Percentiles rank a stretch among this genome's conserved stretches.
Evolutionary conservation across 2,113 vertebrate genomes (phyloP).

Genomic region (Rhagologus leucostigma): DNA sequence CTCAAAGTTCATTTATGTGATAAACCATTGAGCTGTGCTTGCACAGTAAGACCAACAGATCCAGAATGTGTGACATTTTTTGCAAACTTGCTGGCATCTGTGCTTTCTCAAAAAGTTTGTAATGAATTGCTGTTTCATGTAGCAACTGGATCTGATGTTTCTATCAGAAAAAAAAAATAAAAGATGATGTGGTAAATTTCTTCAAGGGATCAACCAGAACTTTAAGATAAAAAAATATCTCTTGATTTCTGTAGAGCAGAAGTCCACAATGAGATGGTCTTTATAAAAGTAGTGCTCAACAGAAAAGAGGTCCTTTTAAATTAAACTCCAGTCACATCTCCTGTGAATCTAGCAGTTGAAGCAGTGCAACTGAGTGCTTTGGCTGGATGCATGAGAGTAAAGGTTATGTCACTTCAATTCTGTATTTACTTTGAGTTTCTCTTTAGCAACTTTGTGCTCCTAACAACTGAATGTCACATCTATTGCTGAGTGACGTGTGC

Average conservation of each 20-base stretch:
- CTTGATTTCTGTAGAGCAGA: not conserved
- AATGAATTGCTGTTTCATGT: not conserved
- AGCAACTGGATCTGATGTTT: not conserved
- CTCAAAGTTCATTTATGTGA: not conserved
- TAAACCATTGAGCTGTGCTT: not conserved
- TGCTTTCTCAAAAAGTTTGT: not conserved
- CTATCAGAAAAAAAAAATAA: not conserved
- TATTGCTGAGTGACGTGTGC: not conserved
- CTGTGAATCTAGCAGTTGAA: not conserved
- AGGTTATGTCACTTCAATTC: not conserved
- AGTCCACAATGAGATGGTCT: not conserved
- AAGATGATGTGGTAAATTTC: not conserved
- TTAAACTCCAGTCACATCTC: not conserved
- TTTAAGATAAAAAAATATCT: not conserved
- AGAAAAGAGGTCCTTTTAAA: not conserved
- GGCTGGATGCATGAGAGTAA: not conserved
- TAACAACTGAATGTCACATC: fast-evolving
- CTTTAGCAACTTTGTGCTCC: not conserved
- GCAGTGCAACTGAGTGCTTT: not conserved
- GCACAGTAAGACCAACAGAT: not conserved
- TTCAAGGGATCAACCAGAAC: not conserved
- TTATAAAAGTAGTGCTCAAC: not conserved
- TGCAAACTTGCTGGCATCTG: not conserved
- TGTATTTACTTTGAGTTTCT: not conserved
- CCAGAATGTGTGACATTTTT: not conserved